phyloP scores from a whole-genome alignment of 1,140 invertebrate species.

The Gryllus bimaculatus region DNA sequence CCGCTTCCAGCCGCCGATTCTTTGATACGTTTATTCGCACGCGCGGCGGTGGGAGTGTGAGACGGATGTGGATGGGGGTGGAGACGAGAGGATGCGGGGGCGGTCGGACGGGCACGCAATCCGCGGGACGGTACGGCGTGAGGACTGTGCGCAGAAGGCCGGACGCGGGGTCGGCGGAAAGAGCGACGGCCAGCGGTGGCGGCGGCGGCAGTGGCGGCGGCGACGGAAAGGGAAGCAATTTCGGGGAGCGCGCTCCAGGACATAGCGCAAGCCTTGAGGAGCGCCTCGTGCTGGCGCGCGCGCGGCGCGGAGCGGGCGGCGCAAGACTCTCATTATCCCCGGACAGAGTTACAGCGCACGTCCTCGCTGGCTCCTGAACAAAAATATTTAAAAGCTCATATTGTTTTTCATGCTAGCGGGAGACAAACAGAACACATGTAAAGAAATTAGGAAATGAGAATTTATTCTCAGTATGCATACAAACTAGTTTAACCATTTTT shows the following conservation, averaged over 20 bases:
- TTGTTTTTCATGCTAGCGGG: conserved; percentile 3
- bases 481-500: conserved; percentile 6
- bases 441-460: conserved; percentile 5
- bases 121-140: no score
- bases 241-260: neutral
- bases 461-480: conserved; percentile 5
- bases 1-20: no score
- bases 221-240: neutral
- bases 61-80: neutral
- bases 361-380: neutral
- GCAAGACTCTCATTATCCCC: neutral
- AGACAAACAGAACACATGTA: conserved; percentile 4
- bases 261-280: neutral
- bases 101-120: no score
- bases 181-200: no score
- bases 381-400: conserved; percentile 6
- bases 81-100: neutral
- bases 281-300: no score
- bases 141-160: no score
- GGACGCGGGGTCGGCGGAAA: no score
- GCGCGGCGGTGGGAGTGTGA: no score
- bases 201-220: no score
- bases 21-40: no score
- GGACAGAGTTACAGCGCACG: neutral
- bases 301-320: neutral